phyloP scores from a whole-genome alignment of 2,888 invertebrate genomes.

The Macrosiphum euphorbiae region DNA sequence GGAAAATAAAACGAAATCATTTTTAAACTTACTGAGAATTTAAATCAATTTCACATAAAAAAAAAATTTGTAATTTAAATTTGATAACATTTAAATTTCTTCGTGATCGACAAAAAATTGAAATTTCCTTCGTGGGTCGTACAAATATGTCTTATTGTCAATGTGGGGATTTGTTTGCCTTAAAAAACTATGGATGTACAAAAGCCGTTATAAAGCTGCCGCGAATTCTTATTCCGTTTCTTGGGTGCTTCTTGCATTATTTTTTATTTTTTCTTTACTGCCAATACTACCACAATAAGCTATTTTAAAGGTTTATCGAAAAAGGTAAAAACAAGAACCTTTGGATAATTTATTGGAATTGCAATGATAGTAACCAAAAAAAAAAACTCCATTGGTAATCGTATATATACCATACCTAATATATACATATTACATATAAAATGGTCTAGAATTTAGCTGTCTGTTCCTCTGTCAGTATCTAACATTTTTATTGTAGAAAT shows the following conservation, averaged over 20 bases:
- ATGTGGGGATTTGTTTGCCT: conserved; percentile 39
- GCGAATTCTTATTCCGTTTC: conserved; percentile 52
- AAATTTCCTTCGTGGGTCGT: conserved; percentile 2
- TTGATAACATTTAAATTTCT: background rate
- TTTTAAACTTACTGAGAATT: background rate
- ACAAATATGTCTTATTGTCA: conserved; percentile 42
- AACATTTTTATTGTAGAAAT: background rate
- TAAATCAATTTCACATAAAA: background rate
- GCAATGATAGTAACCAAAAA: conserved; percentile 34
- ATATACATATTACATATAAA: background rate
- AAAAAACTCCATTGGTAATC: conserved; percentile 26
- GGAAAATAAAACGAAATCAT: background rate
- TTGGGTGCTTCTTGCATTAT: conserved; percentile 41
- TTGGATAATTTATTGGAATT: conserved; percentile 59
- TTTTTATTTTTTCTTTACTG: conserved; percentile 52
- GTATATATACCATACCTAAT: too few relatives aligned
- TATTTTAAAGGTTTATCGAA: conserved; percentile 60
- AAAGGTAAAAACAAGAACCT: conserved; percentile 57
- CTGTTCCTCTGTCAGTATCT: conserved; percentile 9
- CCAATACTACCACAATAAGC: conserved; percentile 53
- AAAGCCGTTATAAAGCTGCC: conserved; percentile 57
- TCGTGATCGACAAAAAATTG: background rate
- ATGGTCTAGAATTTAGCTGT: conserved; percentile 1
- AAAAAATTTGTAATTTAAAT: background rate
- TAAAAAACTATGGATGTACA: conserved; percentile 30